Percentiles rank a stretch among this genome's conserved stretches.
Evolutionary conservation across 2,888 invertebrate species (phyloP).

Genomic region (Lithodes maja): DNA sequence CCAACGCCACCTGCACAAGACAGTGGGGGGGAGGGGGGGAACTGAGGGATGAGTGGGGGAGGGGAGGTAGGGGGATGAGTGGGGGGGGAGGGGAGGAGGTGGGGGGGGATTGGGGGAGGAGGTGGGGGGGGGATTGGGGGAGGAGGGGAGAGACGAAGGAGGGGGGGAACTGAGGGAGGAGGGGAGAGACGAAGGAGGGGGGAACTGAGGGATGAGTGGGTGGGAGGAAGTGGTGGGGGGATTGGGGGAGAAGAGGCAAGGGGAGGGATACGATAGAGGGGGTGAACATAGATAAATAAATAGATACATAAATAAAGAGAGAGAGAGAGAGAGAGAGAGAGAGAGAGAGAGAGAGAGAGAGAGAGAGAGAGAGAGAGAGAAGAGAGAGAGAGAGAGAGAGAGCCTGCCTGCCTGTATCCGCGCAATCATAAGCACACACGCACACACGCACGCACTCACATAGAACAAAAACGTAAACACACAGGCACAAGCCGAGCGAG

Average conservation of each 20-base stretch:
- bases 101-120: not conserved
- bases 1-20: slow-evolving; percentile 28
- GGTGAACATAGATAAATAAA: not conserved
- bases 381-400: not conserved
- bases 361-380: not conserved
- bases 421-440: too few species aligned
- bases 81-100: not conserved
- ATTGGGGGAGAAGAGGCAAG: not conserved
- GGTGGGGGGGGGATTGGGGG: not conserved
- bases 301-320: not conserved
- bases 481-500: too few species aligned
- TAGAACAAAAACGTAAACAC: too few species aligned
- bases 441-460: too few species aligned
- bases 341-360: not conserved
- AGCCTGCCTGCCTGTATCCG: too few species aligned
- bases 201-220: slow-evolving; percentile 28
- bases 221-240: slow-evolving; percentile 16
- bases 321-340: not conserved
- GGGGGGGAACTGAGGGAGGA: slow-evolving; percentile 18
- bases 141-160: not conserved
- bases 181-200: slow-evolving; percentile 27
- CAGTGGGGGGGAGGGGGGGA: not conserved
- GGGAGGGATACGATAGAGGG: not conserved
- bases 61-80: not conserved
- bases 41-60: not conserved